A percentile compares a stretch with the other conserved stretches of the same genome.
Evolutionary conservation across 2,113 vertebrate genomes (phyloP).

Genomic region (Bos javanicus): DNA sequence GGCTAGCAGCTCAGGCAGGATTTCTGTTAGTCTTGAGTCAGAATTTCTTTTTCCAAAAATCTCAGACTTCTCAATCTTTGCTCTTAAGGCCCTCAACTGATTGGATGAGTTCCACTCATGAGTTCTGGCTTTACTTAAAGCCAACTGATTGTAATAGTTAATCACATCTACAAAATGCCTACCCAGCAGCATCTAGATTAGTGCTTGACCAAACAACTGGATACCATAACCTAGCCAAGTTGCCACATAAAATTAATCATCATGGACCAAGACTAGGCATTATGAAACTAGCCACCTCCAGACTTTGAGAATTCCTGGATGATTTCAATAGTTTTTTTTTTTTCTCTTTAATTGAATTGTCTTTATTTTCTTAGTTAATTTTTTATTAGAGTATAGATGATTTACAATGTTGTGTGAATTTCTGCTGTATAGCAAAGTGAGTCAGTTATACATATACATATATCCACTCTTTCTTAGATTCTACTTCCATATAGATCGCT

Average conservation of each 20-base stretch:
- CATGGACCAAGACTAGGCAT: neutral
- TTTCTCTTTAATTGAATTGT: neutral
- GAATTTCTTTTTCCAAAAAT: neutral
- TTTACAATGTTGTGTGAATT: neutral
- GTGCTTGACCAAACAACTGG: neutral
- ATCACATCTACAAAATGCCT: neutral
- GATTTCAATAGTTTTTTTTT: neutral
- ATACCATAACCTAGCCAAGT: neutral
- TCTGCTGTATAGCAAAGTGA: neutral
- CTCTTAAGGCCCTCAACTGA: neutral
- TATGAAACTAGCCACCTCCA: neutral
- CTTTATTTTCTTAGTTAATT: neutral
- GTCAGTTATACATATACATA: neutral
- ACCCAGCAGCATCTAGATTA: neutral
- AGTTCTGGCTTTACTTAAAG: neutral
- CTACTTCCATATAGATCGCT: neutral
- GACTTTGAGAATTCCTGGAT: neutral
- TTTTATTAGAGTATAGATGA: neutral
- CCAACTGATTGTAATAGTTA: neutral
- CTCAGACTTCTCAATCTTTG: neutral
- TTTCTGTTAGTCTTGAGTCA: neutral
- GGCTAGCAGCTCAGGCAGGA: neutral
- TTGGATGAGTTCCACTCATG: neutral
- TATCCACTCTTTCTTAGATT: neutral
- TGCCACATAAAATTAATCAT: neutral